A percentile compares a stretch with the other conserved stretches of the same genome.
Evolutionary conservation across 2,888 invertebrate genomes (phyloP).

Genomic region (Hermaeophaga mercurialis): DNA sequence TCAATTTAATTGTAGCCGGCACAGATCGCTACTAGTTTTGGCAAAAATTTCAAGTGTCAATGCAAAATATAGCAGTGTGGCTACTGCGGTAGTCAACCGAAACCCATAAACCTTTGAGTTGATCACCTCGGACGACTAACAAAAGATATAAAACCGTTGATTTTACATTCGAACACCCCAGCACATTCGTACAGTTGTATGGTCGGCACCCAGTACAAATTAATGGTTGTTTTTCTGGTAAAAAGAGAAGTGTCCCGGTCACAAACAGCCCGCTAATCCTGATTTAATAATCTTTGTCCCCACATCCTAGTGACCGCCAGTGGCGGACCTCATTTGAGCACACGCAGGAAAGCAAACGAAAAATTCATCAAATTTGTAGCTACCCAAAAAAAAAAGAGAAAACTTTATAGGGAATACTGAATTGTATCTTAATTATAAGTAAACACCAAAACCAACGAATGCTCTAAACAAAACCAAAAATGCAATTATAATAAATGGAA

Average conservation of each 20-base stretch:
- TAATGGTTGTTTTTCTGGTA: slow-evolving; percentile 53
- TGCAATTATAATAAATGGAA: too few relatives aligned
- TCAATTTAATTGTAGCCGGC: neutral
- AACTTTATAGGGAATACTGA: too few relatives aligned
- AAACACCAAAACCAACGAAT: too few relatives aligned
- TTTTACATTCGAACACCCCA: slow-evolving; percentile 46
- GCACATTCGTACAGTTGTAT: slow-evolving; percentile 26
- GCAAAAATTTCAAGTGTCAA: slow-evolving; percentile 8
- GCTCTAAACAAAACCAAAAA: too few relatives aligned
- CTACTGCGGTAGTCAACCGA: slow-evolving; percentile 43
- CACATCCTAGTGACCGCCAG: slow-evolving; percentile 37
- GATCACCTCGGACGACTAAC: slow-evolving; percentile 42
- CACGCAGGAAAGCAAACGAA: too few relatives aligned
- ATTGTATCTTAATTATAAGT: too few relatives aligned
- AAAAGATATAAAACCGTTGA: slow-evolving; percentile 45
- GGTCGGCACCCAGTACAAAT: slow-evolving; percentile 51
- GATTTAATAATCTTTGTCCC: slow-evolving; percentile 58
- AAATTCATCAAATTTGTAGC: too few relatives aligned
- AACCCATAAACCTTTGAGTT: slow-evolving; percentile 42
- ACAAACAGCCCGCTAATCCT: slow-evolving; percentile 58
- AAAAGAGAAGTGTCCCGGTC: slow-evolving; percentile 41
- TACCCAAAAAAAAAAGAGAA: too few relatives aligned
- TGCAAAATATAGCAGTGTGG: slow-evolving; percentile 18
- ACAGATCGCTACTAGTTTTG: slow-evolving; percentile 10
- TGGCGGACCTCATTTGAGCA: slow-evolving; percentile 8